These are phyloP conservation scores for Periphyllus acericola DNA, from an alignment of 2,888 invertebrate genomes.

Conservation along the genomic window DNA sequence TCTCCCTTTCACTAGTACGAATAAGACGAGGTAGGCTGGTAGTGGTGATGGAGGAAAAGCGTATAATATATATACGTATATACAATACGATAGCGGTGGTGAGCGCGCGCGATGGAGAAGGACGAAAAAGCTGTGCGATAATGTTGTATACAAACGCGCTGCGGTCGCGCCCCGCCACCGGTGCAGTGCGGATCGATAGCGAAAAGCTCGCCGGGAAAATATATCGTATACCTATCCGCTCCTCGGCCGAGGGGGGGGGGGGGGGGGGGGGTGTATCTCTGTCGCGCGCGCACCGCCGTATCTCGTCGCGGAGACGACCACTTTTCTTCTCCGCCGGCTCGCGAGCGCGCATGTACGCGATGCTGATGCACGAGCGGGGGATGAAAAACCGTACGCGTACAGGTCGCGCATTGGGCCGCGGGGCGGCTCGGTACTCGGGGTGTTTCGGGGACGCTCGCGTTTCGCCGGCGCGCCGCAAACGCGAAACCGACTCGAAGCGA, in stretches of 20 bases:
- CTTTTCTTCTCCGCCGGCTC: not conserved
- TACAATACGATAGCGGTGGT: not conserved
- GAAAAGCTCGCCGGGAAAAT: slow-evolving; percentile 41
- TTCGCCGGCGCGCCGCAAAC: too few relatives aligned
- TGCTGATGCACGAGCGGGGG: too few relatives aligned
- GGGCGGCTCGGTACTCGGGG: too few relatives aligned
- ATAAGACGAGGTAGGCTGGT: not conserved
- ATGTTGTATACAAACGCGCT: slow-evolving; percentile 7
- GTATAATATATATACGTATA: not conserved
- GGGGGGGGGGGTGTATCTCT: not conserved
- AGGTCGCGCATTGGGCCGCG: too few relatives aligned
- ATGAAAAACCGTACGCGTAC: too few relatives aligned
- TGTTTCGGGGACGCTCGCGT: too few relatives aligned
- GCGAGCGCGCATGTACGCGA: too few relatives aligned
- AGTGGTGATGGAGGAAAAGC: not conserved
- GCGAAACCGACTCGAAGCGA: too few relatives aligned
- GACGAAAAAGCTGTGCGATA: not conserved
- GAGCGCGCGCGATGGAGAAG: not conserved
- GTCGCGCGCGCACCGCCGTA: not conserved
- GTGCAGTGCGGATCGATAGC: slow-evolving; percentile 43
- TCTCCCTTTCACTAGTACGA: too few relatives aligned
- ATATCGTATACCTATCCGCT: slow-evolving; percentile 7
- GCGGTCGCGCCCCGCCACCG: slow-evolving; percentile 29
- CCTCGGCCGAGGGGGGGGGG: not conserved
- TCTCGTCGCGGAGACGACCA: slow-evolving; percentile 3